Evolutionary conservation across 2,888 invertebrate species (phyloP).

Genomic region (Idaea dimidiata): DNA sequence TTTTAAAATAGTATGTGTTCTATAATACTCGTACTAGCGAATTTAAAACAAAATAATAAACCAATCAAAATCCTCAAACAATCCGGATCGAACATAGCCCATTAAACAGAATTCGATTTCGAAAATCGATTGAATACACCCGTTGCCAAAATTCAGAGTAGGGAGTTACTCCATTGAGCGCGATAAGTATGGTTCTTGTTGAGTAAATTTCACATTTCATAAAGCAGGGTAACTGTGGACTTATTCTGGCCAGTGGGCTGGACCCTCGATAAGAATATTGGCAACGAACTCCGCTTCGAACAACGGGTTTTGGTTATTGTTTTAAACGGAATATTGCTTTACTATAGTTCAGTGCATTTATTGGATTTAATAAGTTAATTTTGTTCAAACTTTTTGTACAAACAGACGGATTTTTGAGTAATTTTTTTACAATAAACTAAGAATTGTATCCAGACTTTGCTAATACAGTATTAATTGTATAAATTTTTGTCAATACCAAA

Average conservation of each 20-base stretch:
- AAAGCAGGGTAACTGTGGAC: slow-evolving; percentile 28
- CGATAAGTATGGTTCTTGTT: slow-evolving; percentile 33
- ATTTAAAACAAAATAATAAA: slow-evolving; percentile 1
- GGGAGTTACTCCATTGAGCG: slow-evolving; percentile 13
- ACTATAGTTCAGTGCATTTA: not conserved
- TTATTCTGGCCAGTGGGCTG: slow-evolving; percentile 30
- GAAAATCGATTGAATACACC: slow-evolving; percentile 2
- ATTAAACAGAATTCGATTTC: not conserved
- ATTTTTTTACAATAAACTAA: not conserved
- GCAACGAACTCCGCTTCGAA: slow-evolving; percentile 3
- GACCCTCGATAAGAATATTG: slow-evolving; percentile 25
- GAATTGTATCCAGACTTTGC: not conserved
- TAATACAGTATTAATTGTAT: too few relatives aligned
- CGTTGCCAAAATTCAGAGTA: slow-evolving; percentile 18
- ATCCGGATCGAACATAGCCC: not conserved
- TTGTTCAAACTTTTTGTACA: not conserved
- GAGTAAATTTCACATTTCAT: slow-evolving; percentile 42
- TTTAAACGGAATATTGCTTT: not conserved
- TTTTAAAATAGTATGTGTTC: too few relatives aligned
- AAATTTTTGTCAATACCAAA: too few relatives aligned
- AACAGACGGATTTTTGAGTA: not conserved
- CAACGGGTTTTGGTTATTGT: slow-evolving; percentile 1
- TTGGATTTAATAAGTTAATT: not conserved
- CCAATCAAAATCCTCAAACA: not conserved
- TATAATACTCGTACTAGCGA: too few relatives aligned